Evolutionary conservation across 2,113 vertebrate species (phyloP).

Genomic region (Mixornis gularis): DNA sequence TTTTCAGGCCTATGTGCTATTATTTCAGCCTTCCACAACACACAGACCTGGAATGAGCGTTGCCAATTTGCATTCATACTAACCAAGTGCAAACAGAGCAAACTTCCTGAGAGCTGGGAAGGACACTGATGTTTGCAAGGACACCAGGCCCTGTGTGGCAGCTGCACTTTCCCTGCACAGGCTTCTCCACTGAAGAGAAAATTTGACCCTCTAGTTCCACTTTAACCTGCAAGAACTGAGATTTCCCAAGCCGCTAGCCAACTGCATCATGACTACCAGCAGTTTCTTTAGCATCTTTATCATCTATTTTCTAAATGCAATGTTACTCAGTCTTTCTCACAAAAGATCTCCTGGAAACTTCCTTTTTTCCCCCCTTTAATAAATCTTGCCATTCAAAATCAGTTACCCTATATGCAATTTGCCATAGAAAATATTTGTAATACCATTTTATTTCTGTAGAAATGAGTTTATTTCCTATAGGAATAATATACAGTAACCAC

Average conservation of each 20-base stretch:
- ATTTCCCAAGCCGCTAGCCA: not conserved
- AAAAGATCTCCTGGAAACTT: not conserved
- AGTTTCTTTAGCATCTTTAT: not conserved
- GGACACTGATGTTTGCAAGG: not conserved
- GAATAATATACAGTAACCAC: not conserved
- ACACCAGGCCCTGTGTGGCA: fast-evolving
- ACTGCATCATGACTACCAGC: not conserved
- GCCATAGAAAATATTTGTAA: not conserved
- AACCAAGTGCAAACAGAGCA: not conserved
- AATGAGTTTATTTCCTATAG: not conserved
- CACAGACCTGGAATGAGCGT: not conserved
- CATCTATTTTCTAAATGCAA: not conserved
- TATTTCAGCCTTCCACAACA: not conserved
- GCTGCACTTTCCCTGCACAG: not conserved
- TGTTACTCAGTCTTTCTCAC: not conserved
- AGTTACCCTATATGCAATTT: not conserved
- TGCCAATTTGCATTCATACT: not conserved
- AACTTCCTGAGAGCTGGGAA: not conserved
- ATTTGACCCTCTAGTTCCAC: not conserved
- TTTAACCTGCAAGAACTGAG: not conserved
- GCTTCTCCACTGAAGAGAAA: not conserved
- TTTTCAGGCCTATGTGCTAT: not conserved
- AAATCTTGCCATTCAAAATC: not conserved
- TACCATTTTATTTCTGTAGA: not conserved
- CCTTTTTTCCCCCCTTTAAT: not conserved